Conservation (phyloP, 1,140 invertebrate species). For the Dreissena rostriformis region DNA sequence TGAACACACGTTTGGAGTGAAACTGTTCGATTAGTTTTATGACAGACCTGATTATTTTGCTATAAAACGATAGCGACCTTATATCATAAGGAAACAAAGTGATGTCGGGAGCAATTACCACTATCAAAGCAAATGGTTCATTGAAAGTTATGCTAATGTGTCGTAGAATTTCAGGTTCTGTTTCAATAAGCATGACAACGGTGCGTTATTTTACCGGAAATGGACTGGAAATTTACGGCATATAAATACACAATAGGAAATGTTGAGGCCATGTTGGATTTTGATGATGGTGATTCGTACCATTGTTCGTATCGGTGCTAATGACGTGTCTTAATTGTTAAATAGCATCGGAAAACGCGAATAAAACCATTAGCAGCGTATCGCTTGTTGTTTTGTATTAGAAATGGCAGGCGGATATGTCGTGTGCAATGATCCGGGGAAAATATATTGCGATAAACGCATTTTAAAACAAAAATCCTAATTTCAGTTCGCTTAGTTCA, state of each 20-base stretch:
- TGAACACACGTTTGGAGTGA: constrained; percentile 31
- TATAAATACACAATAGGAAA: constrained; percentile 51
- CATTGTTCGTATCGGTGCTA: too few relatives aligned
- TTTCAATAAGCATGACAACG: constrained; percentile 46
- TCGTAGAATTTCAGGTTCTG: constrained; percentile 39
- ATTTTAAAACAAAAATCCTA: too few relatives aligned
- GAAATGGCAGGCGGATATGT: too few relatives aligned
- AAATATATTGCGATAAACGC: too few relatives aligned
- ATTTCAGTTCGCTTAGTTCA: too few relatives aligned
- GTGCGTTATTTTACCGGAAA: constrained; percentile 30
- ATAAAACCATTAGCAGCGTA: too few relatives aligned
- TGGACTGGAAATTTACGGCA: constrained; percentile 42
- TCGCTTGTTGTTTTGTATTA: too few relatives aligned
- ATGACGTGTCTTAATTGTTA: too few relatives aligned
- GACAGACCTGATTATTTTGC: constrained; percentile 34
- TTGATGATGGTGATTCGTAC: constrained; percentile 13
- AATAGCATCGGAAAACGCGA: too few relatives aligned
- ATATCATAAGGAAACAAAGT: constrained; percentile 47
- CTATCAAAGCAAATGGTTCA: constrained; percentile 31
- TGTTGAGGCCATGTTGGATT: constrained; percentile 24
- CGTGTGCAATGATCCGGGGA: too few relatives aligned
- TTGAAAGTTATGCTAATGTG: constrained; percentile 44
- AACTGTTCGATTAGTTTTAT: constrained; percentile 53
- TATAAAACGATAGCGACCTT: constrained; percentile 45
- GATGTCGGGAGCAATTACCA: constrained; percentile 32